Conservation (phyloP, 2,888 invertebrate genomes). For the Trichopria drosophilae region DNA sequence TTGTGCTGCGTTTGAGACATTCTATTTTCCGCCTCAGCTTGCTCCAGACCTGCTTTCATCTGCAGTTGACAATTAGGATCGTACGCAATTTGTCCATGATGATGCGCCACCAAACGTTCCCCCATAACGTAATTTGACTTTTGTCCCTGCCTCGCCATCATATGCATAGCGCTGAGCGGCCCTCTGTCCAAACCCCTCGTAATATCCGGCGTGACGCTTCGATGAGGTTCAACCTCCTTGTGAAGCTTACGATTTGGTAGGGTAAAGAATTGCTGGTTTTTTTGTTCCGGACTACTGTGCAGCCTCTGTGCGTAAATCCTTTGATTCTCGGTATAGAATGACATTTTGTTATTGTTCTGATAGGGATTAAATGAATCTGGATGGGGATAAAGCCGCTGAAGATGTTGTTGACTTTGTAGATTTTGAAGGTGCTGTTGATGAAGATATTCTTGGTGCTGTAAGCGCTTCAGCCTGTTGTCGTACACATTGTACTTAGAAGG, state of each 20-base stretch:
- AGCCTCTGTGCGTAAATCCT: slow-evolving; percentile 22
- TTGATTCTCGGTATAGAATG: slow-evolving; percentile 27
- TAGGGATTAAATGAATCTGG: too few relatives aligned
- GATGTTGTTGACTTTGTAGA: slow-evolving; percentile 22
- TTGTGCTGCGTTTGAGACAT: slow-evolving; percentile 35
- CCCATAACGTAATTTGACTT: slow-evolving; percentile 31
- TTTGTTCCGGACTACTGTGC: too few relatives aligned
- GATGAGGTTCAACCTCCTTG: slow-evolving; percentile 55
- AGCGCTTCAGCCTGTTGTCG: slow-evolving; percentile 33
- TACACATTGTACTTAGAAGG: slow-evolving; percentile 24
- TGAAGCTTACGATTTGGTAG: slow-evolving; percentile 59
- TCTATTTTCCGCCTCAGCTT: slow-evolving; percentile 35
- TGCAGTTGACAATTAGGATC: slow-evolving; percentile 36
- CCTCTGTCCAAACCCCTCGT: slow-evolving; percentile 58
- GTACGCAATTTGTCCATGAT: slow-evolving; percentile 30
- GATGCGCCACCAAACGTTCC: slow-evolving; percentile 30
- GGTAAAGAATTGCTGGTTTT: slow-evolving; percentile 55
- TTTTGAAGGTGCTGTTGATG: slow-evolving; percentile 24
- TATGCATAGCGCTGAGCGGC: slow-evolving; percentile 47
- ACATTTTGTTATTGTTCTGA: slow-evolving; percentile 9
- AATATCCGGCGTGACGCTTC: slow-evolving; percentile 62
- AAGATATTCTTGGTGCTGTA: slow-evolving; percentile 22
- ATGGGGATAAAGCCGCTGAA: slow-evolving; percentile 26
- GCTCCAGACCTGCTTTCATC: slow-evolving; percentile 37
- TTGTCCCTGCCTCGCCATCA: slow-evolving; percentile 49